Evolutionary conservation across 2,888 invertebrate species (phyloP).

Genomic region (Branchinecta sandiegonensis): DNA sequence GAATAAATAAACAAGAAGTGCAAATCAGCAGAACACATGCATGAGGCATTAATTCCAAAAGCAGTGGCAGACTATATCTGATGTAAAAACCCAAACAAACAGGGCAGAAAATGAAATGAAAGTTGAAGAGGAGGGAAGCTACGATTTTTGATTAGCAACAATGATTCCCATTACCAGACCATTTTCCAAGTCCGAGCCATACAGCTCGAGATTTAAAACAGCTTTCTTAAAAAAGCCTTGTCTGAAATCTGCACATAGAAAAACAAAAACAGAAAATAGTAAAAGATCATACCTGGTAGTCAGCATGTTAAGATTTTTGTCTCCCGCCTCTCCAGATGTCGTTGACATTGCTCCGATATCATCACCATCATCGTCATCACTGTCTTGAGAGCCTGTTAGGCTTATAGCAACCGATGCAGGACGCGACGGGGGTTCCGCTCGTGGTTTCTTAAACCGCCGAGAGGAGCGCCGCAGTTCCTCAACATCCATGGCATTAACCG

Average conservation of each 20-base stretch:
- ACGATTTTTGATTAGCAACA: too few species aligned
- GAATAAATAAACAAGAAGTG: too few species aligned
- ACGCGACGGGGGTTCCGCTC: slow-evolving; percentile 35
- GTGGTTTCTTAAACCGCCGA: slow-evolving; percentile 47
- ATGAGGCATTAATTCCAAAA: too few species aligned
- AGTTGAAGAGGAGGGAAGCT: neutral
- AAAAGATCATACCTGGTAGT: slow-evolving; percentile 59
- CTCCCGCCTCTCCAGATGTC: slow-evolving; percentile 64
- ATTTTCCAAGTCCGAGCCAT: too few species aligned
- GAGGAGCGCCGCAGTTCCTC: slow-evolving; percentile 64
- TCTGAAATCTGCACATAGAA: neutral
- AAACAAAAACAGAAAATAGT: slow-evolving; percentile 18
- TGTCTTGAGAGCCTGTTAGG: slow-evolving; percentile 46
- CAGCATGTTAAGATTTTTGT: slow-evolving; percentile 53
- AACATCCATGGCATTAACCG: slow-evolving; percentile 74
- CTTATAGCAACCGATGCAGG: slow-evolving; percentile 25
- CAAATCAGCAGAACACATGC: too few species aligned
- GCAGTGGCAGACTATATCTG: too few species aligned
- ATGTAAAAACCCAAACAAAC: neutral
- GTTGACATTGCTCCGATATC: slow-evolving; percentile 56
- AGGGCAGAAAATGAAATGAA: neutral
- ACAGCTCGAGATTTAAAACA: too few species aligned
- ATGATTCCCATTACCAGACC: too few species aligned
- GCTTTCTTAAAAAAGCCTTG: too few species aligned
- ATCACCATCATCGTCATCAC: slow-evolving; percentile 39